A percentile compares a stretch with the other conserved stretches of the same genome.
Evolutionary conservation across 2,797 vertebrate genomes (phyloP).

Genomic region (Astyanax mexicanus): DNA sequence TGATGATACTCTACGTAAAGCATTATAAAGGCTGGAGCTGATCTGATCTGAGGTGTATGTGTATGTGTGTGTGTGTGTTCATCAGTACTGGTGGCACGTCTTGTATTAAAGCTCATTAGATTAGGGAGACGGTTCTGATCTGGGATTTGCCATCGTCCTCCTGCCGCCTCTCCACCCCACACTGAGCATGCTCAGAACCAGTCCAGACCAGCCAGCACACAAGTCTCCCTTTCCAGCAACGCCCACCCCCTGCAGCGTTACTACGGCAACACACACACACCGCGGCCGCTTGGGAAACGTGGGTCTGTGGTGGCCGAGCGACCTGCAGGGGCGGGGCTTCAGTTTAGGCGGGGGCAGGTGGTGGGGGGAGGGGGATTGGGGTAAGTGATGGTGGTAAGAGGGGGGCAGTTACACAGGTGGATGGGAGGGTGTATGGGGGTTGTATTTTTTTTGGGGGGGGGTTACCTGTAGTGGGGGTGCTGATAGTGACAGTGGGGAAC

Average conservation of each 20-base stretch:
- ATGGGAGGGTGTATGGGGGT: constrained; percentile 59
- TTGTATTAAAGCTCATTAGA: neutral
- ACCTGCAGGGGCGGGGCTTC: constrained; percentile 36
- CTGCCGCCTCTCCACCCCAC: neutral
- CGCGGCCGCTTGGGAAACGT: constrained; percentile 1
- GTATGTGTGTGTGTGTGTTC: constrained; percentile 3
- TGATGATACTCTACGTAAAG: neutral
- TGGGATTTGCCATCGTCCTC: neutral
- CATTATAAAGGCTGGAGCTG: neutral
- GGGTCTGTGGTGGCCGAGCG: constrained; percentile 35
- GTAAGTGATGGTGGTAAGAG: no score
- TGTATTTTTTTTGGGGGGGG: constrained; percentile 73
- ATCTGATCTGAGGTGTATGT: neutral
- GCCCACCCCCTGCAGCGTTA: constrained; percentile 66
- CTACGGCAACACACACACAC: constrained; percentile 64
- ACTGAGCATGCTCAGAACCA: constrained; percentile 9
- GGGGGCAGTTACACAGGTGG: constrained; percentile 55
- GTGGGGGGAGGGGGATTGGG: constrained; percentile 19
- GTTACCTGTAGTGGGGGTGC: constrained; percentile 84
- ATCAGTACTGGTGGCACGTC: neutral
- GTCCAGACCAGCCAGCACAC: constrained; percentile 26
- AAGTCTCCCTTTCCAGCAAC: constrained; percentile 51
- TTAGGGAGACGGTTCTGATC: neutral
- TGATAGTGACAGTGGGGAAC: constrained; percentile 82
- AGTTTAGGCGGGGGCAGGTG: constrained; percentile 17